These are phyloP conservation scores for Oxyteleia sp. DNA, from an alignment of 2,888 invertebrate species.

Conservation along the genomic window DNA sequence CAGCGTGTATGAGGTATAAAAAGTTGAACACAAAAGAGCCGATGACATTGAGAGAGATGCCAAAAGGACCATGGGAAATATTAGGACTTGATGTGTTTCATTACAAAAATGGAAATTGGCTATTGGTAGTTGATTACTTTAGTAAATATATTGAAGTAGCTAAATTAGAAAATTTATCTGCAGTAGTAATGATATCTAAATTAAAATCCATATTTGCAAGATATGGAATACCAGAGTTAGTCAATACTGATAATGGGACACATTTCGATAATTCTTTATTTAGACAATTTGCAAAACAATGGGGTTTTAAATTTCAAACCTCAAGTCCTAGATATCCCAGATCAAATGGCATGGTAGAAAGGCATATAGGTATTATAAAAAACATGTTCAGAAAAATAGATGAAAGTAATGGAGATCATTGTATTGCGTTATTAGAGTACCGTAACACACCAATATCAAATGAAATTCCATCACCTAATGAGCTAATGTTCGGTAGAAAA, in stretches of 20 bases:
- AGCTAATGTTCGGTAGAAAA: no score
- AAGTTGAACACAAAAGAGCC: slow-evolving; percentile 48
- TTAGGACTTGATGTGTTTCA: slow-evolving; percentile 59
- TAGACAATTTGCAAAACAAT: slow-evolving; percentile 43
- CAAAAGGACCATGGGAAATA: slow-evolving; percentile 56
- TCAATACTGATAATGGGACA: slow-evolving; percentile 62
- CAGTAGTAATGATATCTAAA: slow-evolving; percentile 20
- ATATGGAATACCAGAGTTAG: slow-evolving; percentile 47
- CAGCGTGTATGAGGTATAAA: slow-evolving; percentile 51
- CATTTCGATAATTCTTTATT: slow-evolving; percentile 42
- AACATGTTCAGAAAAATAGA: slow-evolving; percentile 69
- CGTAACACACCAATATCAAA: no score
- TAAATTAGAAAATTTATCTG: slow-evolving; percentile 25
- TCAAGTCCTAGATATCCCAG: slow-evolving; percentile 55
- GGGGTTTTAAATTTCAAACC: slow-evolving; percentile 49
- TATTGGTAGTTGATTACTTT: slow-evolving; percentile 65
- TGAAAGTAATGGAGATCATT: slow-evolving; percentile 51
- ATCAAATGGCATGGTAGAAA: slow-evolving; percentile 65
- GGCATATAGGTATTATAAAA: slow-evolving; percentile 74
- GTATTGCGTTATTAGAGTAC: slow-evolving; percentile 68
- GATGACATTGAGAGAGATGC: slow-evolving; percentile 39
- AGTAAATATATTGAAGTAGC: slow-evolving; percentile 63
- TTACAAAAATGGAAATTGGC: slow-evolving; percentile 29
- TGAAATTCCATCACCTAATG: no score
- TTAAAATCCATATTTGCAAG: slow-evolving; percentile 50